Base-by-base conservation (phyloP, 2,113 vertebrate genomes). In the Ptychochromis oligacanthus region DNA sequence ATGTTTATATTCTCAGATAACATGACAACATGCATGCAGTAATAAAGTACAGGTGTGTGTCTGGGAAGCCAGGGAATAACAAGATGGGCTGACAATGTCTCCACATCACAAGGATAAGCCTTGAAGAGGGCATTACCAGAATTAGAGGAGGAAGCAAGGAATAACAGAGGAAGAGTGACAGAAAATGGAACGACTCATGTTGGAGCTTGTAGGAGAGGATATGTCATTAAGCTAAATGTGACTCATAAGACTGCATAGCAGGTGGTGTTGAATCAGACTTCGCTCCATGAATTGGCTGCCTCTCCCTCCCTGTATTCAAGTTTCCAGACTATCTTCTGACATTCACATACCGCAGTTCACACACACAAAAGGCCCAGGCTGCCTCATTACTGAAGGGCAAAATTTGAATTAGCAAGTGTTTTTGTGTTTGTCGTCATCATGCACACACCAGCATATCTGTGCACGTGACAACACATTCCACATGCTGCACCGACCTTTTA, bases 191-290 rank as follows among this genome's bases (percentile, higher is more conserved):
- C 8, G 38, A 57, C 31, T 89, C 67, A 13, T 75, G 89, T 65
- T 55, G 74, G 64, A 60, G 83, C 90, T 80, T 75, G 72, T 7
- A 59, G 75, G 15, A 62, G 72, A 81, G 81, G 70, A 85, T 12
- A 43, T 76, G 77, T 74, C 56, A 17, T 86, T 40, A 83, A 75
- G 64, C 60, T 80, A 46, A 34, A 88, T 26, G 86, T 87, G 88
- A 91, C 76, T 94, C 86, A 88, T 58, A 78, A 13, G 18, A 75
- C 43, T 56, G 77, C 7, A 54, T n/a, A 57, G 74, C 57, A 88
- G 86, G 85, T 82, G 86, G 55, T 57, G 83, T 60, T 62, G 62
- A 91, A 87, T 85, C 72, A 72, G 64, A 34, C 77, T 52, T 72
- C 11, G 75, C 58, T 83, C 26, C 36, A 36, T 15, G 40, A 77